A percentile compares a stretch with the other conserved stretches of the same genome.
phyloP scores from a whole-genome alignment of 2,113 vertebrate genomes.

The Sorex araneus region DNA sequence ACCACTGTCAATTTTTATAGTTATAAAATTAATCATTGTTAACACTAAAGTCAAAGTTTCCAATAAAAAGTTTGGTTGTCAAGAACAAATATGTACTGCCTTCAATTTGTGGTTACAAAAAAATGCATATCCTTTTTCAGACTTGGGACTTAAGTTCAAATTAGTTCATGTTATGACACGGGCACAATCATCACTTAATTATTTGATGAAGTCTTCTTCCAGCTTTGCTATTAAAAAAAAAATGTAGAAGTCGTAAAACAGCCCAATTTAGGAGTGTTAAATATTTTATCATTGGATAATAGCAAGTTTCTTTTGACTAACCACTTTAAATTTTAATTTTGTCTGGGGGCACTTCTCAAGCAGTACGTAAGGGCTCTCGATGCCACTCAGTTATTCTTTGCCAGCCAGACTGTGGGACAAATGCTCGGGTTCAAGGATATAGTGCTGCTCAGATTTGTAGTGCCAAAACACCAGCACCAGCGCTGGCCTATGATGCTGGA shows the following conservation, averaged over 20 bases:
- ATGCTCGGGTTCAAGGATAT: no score
- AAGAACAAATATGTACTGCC: slow-evolving; percentile 22
- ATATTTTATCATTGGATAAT: not conserved
- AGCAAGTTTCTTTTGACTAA: slow-evolving; percentile 4
- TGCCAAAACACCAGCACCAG: no score
- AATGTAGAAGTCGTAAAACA: slow-evolving; percentile 1
- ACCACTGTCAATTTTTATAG: not conserved
- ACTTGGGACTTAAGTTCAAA: not conserved
- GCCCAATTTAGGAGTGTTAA: not conserved
- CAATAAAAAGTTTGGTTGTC: not conserved
- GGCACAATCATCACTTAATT: not conserved
- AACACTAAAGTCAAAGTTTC: not conserved
- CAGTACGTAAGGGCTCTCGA: no score
- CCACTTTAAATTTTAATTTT: not conserved
- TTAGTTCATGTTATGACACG: not conserved
- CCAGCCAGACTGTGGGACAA: no score
- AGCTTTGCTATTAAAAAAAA: not conserved
- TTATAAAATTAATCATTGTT: slow-evolving; percentile 35
- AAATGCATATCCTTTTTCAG: slow-evolving; percentile 3
- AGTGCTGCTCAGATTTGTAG: no score
- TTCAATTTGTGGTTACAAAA: slow-evolving; percentile 12
- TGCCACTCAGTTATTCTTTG: no score
- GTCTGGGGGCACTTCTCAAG: no score
- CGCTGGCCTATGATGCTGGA: no score
- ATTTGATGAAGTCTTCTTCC: not conserved